Percentiles rank a stretch among this genome's conserved stretches.
Conservation (phyloP, 2,888 invertebrate genomes). For the Dasypolia templi region DNA sequence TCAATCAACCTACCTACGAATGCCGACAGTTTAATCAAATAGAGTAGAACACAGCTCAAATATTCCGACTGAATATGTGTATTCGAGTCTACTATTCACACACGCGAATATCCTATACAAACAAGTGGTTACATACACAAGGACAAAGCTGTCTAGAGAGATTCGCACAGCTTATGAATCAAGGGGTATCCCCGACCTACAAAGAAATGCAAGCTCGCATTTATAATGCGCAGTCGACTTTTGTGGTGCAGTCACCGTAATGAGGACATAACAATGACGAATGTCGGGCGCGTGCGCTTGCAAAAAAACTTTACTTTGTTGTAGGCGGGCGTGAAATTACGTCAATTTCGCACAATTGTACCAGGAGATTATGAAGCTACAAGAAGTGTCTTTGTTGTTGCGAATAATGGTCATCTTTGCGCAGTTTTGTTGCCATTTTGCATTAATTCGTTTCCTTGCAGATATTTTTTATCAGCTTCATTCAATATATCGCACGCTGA, state of each 20-base stretch:
- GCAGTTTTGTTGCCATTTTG: constrained; percentile 24
- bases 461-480: constrained; percentile 6
- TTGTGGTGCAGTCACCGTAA: constrained; percentile 85
- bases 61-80: neutral
- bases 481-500: no score
- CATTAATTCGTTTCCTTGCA: neutral
- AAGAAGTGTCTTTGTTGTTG: constrained; percentile 77
- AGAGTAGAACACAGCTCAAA: neutral
- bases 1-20: constrained; percentile 22
- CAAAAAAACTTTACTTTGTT: constrained; percentile 79
- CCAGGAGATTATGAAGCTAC: constrained; percentile 78
- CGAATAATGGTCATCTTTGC: constrained; percentile 66
- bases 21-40: neutral
- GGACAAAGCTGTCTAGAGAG: constrained; percentile 75
- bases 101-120: constrained; percentile 47
- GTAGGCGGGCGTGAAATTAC: constrained; percentile 84
- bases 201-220: constrained; percentile 79
- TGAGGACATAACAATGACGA: constrained; percentile 86
- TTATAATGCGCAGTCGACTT: constrained; percentile 80
- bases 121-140: constrained; percentile 55
- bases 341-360: constrained; percentile 90
- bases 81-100: constrained; percentile 46
- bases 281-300: constrained; percentile 81
- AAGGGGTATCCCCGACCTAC: constrained; percentile 87
- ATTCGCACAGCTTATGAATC: constrained; percentile 81